A percentile compares a stretch with the other conserved stretches of the same genome.
Conservation (phyloP, 2,888 invertebrate species). For the Callosobruchus maculatus region DNA sequence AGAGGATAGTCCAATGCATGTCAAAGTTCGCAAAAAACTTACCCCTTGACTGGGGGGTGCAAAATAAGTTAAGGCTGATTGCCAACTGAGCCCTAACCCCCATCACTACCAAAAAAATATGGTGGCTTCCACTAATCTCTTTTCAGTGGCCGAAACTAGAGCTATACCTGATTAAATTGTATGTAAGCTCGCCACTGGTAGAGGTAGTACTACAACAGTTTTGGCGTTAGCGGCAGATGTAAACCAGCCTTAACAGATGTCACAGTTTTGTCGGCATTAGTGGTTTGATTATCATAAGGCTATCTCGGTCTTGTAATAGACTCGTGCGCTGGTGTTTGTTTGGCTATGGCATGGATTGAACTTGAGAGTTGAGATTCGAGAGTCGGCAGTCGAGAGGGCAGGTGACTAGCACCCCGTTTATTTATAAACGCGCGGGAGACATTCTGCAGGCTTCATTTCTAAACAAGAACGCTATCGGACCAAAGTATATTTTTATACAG, state of each 20-base stretch:
- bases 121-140: too few species aligned
- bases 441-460: slow-evolving; percentile 44
- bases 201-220: too few species aligned
- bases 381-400: slow-evolving; percentile 24
- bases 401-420: slow-evolving; percentile 42
- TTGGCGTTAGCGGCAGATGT: neutral
- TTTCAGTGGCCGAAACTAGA: too few species aligned
- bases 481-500: slow-evolving; percentile 44
- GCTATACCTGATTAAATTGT: too few species aligned
- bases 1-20: too few species aligned
- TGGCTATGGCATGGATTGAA: slow-evolving; percentile 37
- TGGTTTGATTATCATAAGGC: slow-evolving; percentile 29
- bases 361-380: slow-evolving; percentile 25
- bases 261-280: slow-evolving; percentile 30
- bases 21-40: too few species aligned
- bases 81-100: too few species aligned
- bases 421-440: slow-evolving; percentile 45
- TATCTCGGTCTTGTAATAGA: slow-evolving; percentile 33
- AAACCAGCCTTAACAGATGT: slow-evolving; percentile 31
- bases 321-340: slow-evolving; percentile 28
- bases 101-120: too few species aligned
- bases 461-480: slow-evolving; percentile 42
- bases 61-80: too few species aligned
- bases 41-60: too few species aligned
- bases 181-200: too few species aligned